Evolutionary conservation across 2,113 vertebrate genomes (phyloP), one percentile per base, ranked within the genome.

Genomic region (Ancistrus triradiatus): DNA sequence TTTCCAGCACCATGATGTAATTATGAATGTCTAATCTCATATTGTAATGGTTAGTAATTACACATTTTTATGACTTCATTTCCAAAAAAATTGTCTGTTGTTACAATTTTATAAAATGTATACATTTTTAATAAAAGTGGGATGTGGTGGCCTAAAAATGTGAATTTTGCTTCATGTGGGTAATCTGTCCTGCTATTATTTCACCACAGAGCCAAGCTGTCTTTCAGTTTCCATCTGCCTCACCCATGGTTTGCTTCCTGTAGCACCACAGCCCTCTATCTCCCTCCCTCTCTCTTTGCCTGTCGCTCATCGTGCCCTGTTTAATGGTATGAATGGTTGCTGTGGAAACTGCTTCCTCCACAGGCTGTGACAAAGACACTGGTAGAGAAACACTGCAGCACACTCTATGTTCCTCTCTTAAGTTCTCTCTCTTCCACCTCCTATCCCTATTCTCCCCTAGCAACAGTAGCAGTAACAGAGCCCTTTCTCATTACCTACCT

Each of bases 271-370:
- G 11, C 21, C 25, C 21, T 48, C 50, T 21, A 3, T 33, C 42
- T 57, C 37, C 21, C 5, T 56, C 58, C n/a, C 5, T 22, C 10
- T 38, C 8, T 52, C n/a, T 28, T 18, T 17, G 6, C 25, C 14
- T 52, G 27, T 47, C 52, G 42, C 35, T 25, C 40, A 49, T 67
- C 61, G 63, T 69, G 73, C 72, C 77, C 75, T 59, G 69, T 71
- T 62, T 67, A 11, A 31, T 53, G 66, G 56, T 58, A 74, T 82
- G 82, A 84, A 86, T 85, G 81, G 86, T 90, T 89, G 78, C 85
- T 73, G 42, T 84, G 81, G 87, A 80, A 88, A 89, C 88, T 81
- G 69, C 76, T 77, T 87, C 78, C 77, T 84, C 76, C 68, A 66
- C 76, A 85, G 78, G 76, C 68, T 81, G 72, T 73, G 79, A 72